A percentile compares a stretch with the other conserved stretches of the same genome.
phyloP scores from a whole-genome alignment of 1,140 invertebrate species.

The Anoplophora glabripennis region DNA sequence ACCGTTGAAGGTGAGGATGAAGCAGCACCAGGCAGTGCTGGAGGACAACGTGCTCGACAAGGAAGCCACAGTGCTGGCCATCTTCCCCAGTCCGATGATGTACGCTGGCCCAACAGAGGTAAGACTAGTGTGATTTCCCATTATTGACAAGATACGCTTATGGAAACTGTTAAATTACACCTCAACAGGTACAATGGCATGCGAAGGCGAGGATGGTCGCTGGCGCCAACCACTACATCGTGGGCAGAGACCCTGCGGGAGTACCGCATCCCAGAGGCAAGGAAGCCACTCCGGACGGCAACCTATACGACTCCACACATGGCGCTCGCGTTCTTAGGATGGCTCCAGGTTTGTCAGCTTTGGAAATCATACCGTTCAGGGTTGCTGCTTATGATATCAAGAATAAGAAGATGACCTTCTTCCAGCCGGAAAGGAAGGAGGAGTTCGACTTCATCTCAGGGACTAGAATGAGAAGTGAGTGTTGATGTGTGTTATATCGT shows the following conservation, averaged over 20 bases:
- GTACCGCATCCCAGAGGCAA: slow-evolving; percentile 84
- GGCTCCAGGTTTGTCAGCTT: slow-evolving; percentile 83
- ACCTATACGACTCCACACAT: slow-evolving; percentile 92
- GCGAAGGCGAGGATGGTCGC: slow-evolving; percentile 94
- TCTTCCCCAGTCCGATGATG: slow-evolving; percentile 99
- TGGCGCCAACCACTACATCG: slow-evolving; percentile 98
- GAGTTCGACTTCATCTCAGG: slow-evolving; percentile 99
- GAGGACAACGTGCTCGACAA: slow-evolving; percentile 82
- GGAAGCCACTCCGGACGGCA: slow-evolving; percentile 63
- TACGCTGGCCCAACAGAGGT: slow-evolving; percentile 97
- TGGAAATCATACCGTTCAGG: slow-evolving; percentile 97
- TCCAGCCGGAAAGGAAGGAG: slow-evolving; percentile 80
- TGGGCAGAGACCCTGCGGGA: slow-evolving; percentile 96
- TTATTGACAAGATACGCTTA: neutral
- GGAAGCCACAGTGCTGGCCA: slow-evolving; percentile 88
- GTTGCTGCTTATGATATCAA: slow-evolving; percentile 95
- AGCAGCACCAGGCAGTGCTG: slow-evolving; percentile 86
- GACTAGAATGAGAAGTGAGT: slow-evolving; percentile 82
- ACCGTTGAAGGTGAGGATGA: slow-evolving; percentile 72
- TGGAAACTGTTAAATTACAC: no score
- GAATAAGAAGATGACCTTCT: slow-evolving; percentile 89
- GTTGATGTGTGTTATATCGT: no score
- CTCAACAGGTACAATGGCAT: slow-evolving; percentile 98
- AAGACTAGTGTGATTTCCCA: neutral
- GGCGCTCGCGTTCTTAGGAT: slow-evolving; percentile 87